Percentiles rank a stretch among this genome's conserved stretches.
phyloP scores from a whole-genome alignment of 2,888 invertebrate species.

The Siphonodentalium dalli region DNA sequence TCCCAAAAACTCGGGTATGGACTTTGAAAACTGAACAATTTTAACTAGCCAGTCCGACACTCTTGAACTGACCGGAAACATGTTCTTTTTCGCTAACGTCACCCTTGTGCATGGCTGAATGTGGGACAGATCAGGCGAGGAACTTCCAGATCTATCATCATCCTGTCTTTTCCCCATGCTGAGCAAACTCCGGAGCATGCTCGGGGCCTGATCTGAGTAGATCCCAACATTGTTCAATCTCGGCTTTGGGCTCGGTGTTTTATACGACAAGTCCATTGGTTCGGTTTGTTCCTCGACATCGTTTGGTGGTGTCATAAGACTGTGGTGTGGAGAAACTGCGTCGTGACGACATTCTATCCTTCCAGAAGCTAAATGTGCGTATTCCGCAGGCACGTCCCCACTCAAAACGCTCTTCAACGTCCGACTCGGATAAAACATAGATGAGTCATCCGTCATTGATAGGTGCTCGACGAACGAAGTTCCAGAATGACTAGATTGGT shows the following conservation, averaged over 20 bases:
- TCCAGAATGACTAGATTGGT: too few species aligned
- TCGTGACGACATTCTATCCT: constrained; percentile 14
- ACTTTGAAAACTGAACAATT: constrained; percentile 55
- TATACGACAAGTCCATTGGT: constrained; percentile 57
- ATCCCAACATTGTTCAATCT: too few species aligned
- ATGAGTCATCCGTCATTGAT: too few species aligned
- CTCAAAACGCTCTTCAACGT: constrained; percentile 49
- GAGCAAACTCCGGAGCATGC: constrained; percentile 36
- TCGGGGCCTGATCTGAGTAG: constrained; percentile 25
- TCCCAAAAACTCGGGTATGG: constrained; percentile 54
- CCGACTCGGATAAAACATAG: too few species aligned
- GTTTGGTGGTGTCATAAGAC: constrained; percentile 7
- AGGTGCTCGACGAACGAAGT: too few species aligned
- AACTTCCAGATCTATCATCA: constrained; percentile 20
- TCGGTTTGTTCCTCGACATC: constrained; percentile 32
- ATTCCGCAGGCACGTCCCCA: constrained; percentile 49
- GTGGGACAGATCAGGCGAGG: constrained; percentile 24
- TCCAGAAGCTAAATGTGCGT: constrained; percentile 43
- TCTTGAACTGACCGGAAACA: constrained; percentile 58
- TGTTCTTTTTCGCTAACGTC: constrained; percentile 62
- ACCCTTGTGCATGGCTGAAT: constrained; percentile 48
- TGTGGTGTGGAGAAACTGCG: too few species aligned
- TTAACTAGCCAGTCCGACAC: constrained; percentile 61
- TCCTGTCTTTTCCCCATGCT: constrained; percentile 34
- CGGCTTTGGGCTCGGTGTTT: constrained; percentile 30